Evolutionary conservation across 2,888 invertebrate genomes (phyloP).

Genomic region (Pristionchus arcanus): DNA sequence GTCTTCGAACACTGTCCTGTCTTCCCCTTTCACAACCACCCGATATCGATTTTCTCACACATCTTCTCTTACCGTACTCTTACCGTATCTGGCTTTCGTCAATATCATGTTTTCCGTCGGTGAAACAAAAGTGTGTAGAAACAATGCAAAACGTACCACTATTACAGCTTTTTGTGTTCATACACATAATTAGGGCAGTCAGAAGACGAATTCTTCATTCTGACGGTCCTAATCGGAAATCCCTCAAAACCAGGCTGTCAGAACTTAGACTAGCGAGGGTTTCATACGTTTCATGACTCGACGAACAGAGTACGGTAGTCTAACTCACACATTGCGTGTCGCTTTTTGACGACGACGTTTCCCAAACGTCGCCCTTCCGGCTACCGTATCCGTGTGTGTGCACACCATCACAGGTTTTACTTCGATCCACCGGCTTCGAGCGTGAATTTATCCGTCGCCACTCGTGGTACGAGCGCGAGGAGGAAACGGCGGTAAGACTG

Average conservation of each 20-base stretch:
- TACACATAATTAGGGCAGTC: too few relatives aligned
- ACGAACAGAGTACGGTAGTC: slow-evolving; percentile 28
- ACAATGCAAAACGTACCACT: not conserved
- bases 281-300: not conserved
- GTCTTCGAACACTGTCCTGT: slow-evolving; percentile 26
- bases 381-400: slow-evolving; percentile 11
- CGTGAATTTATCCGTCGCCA: slow-evolving; percentile 33
- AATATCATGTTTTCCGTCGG: too few relatives aligned
- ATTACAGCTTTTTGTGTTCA: slow-evolving; percentile 11
- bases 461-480: slow-evolving; percentile 60
- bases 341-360: slow-evolving; percentile 7
- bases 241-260: not conserved
- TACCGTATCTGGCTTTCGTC: not conserved
- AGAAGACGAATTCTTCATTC: too few relatives aligned
- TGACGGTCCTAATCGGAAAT: not conserved
- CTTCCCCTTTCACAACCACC: slow-evolving; percentile 4
- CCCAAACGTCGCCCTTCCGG: slow-evolving; percentile 7
- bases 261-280: not conserved
- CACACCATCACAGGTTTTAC: slow-evolving; percentile 53
- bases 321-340: slow-evolving; percentile 7
- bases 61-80: slow-evolving; percentile 17
- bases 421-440: slow-evolving; percentile 38
- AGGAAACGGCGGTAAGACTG: slow-evolving; percentile 60
- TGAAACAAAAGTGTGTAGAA: not conserved
- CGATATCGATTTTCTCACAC: slow-evolving; percentile 18